Conservation (phyloP, 2,888 invertebrate species). For the Heliothis peltigera region DNA sequence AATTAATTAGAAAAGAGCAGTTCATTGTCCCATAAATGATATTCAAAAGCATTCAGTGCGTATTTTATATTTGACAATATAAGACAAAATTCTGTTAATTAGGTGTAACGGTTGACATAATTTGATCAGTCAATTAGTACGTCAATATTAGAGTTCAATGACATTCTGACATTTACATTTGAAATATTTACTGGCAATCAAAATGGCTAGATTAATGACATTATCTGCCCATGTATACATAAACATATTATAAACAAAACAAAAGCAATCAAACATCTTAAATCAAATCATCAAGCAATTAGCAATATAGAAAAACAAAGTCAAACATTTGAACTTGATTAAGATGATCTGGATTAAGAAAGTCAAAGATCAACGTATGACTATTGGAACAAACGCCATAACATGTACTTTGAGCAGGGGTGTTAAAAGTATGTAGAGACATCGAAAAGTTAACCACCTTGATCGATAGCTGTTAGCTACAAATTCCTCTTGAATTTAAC, state of each 20-base stretch:
- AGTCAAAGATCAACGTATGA: too few species aligned
- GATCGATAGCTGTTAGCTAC: background rate
- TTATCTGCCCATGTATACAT: too few species aligned
- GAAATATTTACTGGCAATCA: constrained; percentile 27
- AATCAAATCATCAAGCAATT: too few species aligned
- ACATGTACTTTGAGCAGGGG: too few species aligned
- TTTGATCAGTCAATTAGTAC: constrained; percentile 13
- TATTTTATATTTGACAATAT: constrained; percentile 9
- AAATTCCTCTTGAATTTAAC: background rate
- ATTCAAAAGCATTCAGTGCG: background rate
- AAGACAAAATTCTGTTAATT: constrained; percentile 4
- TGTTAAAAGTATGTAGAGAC: too few species aligned
- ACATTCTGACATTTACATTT: constrained; percentile 33
- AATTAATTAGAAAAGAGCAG: too few species aligned
- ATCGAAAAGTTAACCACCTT: constrained; percentile 3
- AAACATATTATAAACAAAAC: too few species aligned
- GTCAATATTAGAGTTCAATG: constrained; percentile 18
- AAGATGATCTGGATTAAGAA: too few species aligned
- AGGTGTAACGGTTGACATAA: constrained; percentile 16
- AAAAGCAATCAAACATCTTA: too few species aligned
- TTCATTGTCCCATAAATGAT: background rate
- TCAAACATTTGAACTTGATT: too few species aligned
- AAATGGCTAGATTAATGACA: constrained; percentile 22
- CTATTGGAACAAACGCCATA: too few species aligned
- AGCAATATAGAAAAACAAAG: too few species aligned